These are phyloP conservation scores for Forpus xanthops DNA, from an alignment of 2,797 vertebrate genomes.

Conservation along the genomic window DNA sequence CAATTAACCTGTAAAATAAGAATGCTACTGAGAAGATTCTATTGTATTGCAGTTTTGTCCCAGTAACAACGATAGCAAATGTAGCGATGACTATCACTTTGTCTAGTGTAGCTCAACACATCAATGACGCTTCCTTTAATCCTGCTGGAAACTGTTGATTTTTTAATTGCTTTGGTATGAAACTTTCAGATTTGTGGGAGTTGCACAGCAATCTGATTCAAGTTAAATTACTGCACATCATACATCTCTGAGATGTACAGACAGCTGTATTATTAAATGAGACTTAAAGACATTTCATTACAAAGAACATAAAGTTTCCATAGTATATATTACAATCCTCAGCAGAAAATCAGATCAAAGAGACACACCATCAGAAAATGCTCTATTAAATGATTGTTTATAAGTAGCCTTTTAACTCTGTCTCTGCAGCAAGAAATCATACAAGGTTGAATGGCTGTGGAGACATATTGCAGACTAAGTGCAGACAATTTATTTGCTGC, in stretches of 20 bases:
- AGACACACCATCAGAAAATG: slow-evolving; percentile 1
- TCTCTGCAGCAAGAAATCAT: slow-evolving; percentile 44
- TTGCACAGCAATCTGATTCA: not conserved
- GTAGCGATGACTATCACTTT: not conserved
- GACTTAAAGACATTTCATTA: slow-evolving; percentile 31
- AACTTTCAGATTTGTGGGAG: not conserved
- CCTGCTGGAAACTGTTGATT: not conserved
- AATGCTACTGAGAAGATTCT: not conserved
- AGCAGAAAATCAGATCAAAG: slow-evolving; percentile 45
- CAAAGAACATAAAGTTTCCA: not conserved
- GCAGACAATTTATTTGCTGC: slow-evolving; percentile 68
- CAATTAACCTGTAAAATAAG: not conserved
- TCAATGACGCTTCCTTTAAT: not conserved
- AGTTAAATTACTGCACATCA: not conserved
- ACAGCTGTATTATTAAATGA: slow-evolving; percentile 16
- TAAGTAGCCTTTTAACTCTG: slow-evolving; percentile 46
- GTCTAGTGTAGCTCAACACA: not conserved
- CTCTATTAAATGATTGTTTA: slow-evolving; percentile 34
- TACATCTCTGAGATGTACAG: not conserved
- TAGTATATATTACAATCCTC: not conserved
- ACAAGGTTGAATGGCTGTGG: slow-evolving; percentile 17
- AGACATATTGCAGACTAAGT: slow-evolving; percentile 51
- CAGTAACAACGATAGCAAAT: not conserved
- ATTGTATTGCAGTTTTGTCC: not conserved
- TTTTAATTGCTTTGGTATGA: not conserved